Evolutionary conservation across 2,113 vertebrate genomes (phyloP).

Genomic region (Pluvialis apricaria): DNA sequence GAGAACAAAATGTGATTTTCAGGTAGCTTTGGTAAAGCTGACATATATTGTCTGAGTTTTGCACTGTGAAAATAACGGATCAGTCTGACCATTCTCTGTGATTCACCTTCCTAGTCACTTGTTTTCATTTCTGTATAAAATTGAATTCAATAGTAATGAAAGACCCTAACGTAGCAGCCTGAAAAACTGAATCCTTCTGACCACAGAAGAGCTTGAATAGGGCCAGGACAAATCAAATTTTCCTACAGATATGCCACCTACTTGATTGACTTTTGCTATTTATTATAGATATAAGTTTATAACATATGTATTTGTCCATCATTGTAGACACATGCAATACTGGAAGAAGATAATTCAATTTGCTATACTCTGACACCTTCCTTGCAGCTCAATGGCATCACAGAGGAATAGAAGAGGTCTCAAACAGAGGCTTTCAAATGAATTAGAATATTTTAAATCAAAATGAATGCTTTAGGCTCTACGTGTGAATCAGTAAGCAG

Average conservation of each 20-base stretch:
- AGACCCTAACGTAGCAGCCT: neutral
- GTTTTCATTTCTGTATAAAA: neutral
- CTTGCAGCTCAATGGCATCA: neutral
- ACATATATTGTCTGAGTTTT: neutral
- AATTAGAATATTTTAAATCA: neutral
- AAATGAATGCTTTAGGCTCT: neutral
- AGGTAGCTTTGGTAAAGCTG: neutral
- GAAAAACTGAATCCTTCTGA: neutral
- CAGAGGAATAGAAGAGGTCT: neutral
- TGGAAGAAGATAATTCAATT: neutral
- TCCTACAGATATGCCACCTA: neutral
- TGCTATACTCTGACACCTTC: neutral
- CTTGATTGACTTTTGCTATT: neutral
- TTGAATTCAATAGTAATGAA: neutral
- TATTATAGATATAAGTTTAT: neutral
- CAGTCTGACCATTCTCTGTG: neutral
- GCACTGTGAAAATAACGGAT: neutral
- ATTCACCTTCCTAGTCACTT: neutral
- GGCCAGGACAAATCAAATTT: neutral
- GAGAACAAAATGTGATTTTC: neutral
- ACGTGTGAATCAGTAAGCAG: neutral
- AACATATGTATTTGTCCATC: neutral
- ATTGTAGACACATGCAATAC: neutral
- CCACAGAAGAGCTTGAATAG: neutral
- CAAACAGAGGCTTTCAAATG: neutral